These are phyloP conservation scores for Pecten maximus DNA, from an alignment of 2,888 invertebrate species.

Conservation along the genomic window DNA sequence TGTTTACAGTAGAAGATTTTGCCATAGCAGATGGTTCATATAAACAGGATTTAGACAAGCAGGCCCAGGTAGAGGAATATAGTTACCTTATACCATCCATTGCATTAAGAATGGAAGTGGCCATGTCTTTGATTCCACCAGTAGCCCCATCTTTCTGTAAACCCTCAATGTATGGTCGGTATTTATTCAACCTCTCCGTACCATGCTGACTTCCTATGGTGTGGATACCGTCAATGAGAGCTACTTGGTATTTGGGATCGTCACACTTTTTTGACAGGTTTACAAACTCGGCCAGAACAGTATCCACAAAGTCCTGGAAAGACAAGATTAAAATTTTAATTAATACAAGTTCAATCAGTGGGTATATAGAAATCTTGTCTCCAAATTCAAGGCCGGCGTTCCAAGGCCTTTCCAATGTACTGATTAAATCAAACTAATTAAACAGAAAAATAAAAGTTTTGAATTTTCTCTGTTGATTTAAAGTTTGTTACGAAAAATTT, in stretches of 20 bases:
- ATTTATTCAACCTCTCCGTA: slow-evolving; percentile 39
- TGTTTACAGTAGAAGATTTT: too few species aligned
- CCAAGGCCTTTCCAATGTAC: too few species aligned
- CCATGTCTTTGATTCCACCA: slow-evolving; percentile 35
- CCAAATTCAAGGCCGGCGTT: too few species aligned
- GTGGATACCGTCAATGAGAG: slow-evolving; percentile 43
- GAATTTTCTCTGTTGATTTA: too few species aligned
- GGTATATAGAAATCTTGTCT: too few species aligned
- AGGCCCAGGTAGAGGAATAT: neutral
- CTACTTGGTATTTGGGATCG: slow-evolving; percentile 12
- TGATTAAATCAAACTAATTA: too few species aligned
- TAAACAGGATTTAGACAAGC: too few species aligned
- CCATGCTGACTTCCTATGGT: slow-evolving; percentile 43
- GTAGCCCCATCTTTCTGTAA: slow-evolving; percentile 22
- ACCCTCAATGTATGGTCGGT: slow-evolving; percentile 42
- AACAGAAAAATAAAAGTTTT: too few species aligned
- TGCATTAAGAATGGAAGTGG: slow-evolving; percentile 43
- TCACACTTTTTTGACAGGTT: slow-evolving; percentile 37
- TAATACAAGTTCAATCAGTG: too few species aligned
- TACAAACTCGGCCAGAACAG: slow-evolving; percentile 36
- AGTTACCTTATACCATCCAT: slow-evolving; percentile 53
- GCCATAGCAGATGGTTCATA: too few species aligned
- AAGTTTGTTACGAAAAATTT: too few species aligned
- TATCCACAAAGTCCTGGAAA: neutral
- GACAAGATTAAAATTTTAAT: neutral